Evolutionary conservation across 35 echinoderm and acorn worm species (phyloP).

Genomic region (Chiridota heheva): DNA sequence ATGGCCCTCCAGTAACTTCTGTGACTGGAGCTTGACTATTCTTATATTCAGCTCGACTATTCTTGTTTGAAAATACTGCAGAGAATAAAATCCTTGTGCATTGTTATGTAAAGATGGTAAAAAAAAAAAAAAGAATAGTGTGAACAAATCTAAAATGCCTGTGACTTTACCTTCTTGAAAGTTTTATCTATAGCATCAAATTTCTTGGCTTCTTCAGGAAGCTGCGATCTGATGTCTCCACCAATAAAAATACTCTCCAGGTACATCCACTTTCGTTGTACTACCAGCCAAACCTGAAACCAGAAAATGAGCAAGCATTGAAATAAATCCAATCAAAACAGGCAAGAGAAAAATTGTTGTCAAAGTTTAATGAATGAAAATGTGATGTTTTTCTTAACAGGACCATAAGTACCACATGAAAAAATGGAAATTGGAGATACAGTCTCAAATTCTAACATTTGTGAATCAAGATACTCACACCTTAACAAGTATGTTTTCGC

Average conservation of each 20-base stretch:
- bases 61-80: too few relatives aligned
- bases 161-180: constrained; percentile 98
- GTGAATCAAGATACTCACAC: too few relatives aligned
- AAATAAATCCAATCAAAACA: background rate
- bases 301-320: background rate
- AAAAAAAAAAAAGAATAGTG: too few relatives aligned
- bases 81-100: too few relatives aligned
- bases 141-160: too few relatives aligned
- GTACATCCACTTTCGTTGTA: constrained; percentile 99
- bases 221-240: constrained; percentile 96
- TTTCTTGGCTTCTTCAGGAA: constrained; percentile 98
- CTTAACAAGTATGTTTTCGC: too few relatives aligned
- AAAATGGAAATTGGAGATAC: too few relatives aligned
- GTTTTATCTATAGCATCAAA: constrained; percentile 99
- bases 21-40: too few relatives aligned
- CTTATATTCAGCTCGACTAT: too few relatives aligned
- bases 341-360: background rate
- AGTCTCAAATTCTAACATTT: too few relatives aligned
- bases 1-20: too few relatives aligned
- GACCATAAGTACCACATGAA: background rate
- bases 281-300: constrained; percentile 93
- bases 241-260: constrained; percentile 99
- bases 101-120: too few relatives aligned
- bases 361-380: background rate
- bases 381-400: background rate